Percentiles rank a stretch among this genome's conserved stretches.
These are phyloP conservation scores for Paraplagusia blochii DNA, from an alignment of 2,113 vertebrate species.

Conservation along the genomic window DNA sequence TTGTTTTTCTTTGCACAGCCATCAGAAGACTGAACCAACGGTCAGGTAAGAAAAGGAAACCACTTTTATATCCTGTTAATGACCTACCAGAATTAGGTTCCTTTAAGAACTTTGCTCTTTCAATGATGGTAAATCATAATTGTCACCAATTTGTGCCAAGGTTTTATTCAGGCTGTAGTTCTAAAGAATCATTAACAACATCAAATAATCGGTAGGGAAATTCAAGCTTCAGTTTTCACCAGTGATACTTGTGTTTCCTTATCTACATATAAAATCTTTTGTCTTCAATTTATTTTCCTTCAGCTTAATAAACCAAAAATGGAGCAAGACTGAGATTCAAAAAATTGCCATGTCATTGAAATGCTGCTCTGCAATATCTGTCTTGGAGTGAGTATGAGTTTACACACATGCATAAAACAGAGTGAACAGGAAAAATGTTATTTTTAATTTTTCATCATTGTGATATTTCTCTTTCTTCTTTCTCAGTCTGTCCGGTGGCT, in stretches of 20 bases:
- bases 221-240: neutral
- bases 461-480: neutral
- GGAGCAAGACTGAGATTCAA: slow-evolving; percentile 48
- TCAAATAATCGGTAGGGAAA: too few relatives aligned
- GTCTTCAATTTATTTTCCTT: neutral
- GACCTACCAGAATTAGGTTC: slow-evolving; percentile 10
- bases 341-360: slow-evolving; percentile 51
- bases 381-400: slow-evolving; percentile 66
- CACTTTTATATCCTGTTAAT: neutral
- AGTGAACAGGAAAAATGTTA: neutral
- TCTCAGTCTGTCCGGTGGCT: slow-evolving; percentile 59
- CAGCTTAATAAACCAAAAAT: slow-evolving; percentile 65
- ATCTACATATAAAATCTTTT: too few relatives aligned
- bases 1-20: slow-evolving; percentile 15
- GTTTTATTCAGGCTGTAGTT: neutral
- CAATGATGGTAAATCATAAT: neutral
- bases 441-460: neutral
- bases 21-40: slow-evolving; percentile 12
- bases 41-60: slow-evolving; percentile 48
- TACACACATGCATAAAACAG: neutral
- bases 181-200: too few relatives aligned
- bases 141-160: neutral
- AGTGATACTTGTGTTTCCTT: neutral
- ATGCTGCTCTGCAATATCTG: slow-evolving; percentile 39
- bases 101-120: slow-evolving; percentile 15